phyloP scores from a whole-genome alignment of 2,888 invertebrate genomes.

The Podabrus alpinus region DNA sequence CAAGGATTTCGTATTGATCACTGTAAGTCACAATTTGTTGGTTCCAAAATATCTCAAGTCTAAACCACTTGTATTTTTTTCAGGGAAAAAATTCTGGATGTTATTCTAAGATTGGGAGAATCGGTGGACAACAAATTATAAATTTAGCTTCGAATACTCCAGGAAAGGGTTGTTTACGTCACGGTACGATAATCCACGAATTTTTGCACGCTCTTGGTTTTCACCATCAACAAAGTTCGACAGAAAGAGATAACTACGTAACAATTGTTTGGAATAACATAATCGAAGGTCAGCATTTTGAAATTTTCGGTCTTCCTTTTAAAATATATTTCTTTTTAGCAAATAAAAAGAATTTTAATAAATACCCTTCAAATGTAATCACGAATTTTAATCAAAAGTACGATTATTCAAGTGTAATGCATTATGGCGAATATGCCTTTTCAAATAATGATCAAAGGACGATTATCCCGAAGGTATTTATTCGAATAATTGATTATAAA shows the following conservation, averaged over 20 bases:
- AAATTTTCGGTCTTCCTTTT: background rate
- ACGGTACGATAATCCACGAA: background rate
- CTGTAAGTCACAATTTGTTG: background rate
- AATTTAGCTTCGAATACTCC: background rate
- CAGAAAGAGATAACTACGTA: background rate
- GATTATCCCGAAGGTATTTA: background rate
- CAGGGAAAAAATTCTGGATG: background rate
- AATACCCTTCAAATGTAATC: background rate
- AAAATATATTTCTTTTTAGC: background rate
- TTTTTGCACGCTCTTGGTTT: background rate
- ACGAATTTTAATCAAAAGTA: background rate
- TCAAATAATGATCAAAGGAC: background rate
- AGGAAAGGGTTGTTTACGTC: background rate
- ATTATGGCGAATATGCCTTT: background rate
- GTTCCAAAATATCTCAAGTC: too few species aligned
- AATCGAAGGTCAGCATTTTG: background rate
- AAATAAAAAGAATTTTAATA: background rate
- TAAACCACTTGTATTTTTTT: background rate
- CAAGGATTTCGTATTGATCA: background rate
- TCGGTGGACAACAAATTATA: background rate
- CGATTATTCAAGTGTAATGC: background rate
- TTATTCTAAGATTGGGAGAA: background rate
- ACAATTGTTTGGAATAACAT: background rate
- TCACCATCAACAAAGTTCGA: background rate
- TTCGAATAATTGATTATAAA: background rate